Conservation (phyloP, 2,797 vertebrate species). For the Thripadectes ignobilis region DNA sequence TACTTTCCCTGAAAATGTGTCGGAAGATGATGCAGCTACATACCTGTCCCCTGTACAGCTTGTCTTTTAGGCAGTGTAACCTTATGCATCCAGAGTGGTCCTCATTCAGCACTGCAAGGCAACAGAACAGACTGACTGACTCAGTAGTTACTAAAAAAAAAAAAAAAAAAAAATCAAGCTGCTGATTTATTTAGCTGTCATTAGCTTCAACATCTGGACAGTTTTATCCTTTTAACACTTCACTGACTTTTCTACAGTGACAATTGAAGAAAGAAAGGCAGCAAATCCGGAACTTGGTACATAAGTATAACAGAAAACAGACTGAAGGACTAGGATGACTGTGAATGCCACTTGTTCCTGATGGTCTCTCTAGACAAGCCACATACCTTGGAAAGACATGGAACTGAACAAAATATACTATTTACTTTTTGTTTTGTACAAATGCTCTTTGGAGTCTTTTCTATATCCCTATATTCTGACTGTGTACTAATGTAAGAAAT, state of each 20-base stretch:
- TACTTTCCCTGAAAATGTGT: not conserved
- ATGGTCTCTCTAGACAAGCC: not conserved
- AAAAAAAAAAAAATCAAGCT: not conserved
- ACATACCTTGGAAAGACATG: not conserved
- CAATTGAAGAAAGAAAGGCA: not conserved
- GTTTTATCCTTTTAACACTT: not conserved
- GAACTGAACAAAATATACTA: not conserved
- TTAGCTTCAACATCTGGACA: not conserved
- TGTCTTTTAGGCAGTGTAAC: not conserved
- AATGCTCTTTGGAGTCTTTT: not conserved
- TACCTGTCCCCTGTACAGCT: not conserved
- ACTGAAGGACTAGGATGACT: not conserved
- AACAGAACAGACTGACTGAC: not conserved
- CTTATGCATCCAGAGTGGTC: not conserved
- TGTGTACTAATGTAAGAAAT: not conserved
- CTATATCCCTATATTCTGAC: not conserved
- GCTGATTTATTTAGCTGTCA: not conserved
- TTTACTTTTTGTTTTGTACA: not conserved
- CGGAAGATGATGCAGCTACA: not conserved
- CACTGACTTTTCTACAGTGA: not conserved
- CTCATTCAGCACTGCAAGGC: not conserved
- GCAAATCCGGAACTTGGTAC: not conserved
- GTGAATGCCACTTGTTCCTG: not conserved
- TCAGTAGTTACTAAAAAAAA: not conserved
- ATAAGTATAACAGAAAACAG: not conserved